Conservation (phyloP, 2,888 invertebrate genomes). For the Mythimna lalbum region DNA sequence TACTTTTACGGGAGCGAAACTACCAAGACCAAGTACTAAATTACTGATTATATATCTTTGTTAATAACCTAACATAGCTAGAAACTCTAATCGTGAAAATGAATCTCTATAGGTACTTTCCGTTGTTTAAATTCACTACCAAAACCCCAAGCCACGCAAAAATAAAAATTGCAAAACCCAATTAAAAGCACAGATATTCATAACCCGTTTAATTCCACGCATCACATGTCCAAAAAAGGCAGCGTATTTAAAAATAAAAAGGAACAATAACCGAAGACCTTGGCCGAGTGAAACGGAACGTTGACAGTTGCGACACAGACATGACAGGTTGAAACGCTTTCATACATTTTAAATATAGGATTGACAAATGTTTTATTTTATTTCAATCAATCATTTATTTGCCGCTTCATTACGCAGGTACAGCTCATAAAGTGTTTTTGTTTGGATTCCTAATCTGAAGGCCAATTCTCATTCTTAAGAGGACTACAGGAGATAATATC, state of each 20-base stretch:
- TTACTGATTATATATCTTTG: too few species aligned
- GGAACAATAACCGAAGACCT: slow-evolving; percentile 58
- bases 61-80: too few species aligned
- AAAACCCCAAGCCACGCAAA: not conserved
- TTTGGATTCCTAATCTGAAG: slow-evolving; percentile 11
- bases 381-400: slow-evolving; percentile 33
- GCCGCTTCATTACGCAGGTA: not conserved
- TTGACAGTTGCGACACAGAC: slow-evolving; percentile 50
- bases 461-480: not conserved
- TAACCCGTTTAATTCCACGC: slow-evolving; percentile 51
- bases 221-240: slow-evolving; percentile 53
- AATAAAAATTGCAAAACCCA: slow-evolving; percentile 40
- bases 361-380: slow-evolving; percentile 49
- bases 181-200: slow-evolving; percentile 45
- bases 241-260: slow-evolving; percentile 55
- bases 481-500: too few species aligned
- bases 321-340: slow-evolving; percentile 48
- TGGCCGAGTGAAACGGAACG: slow-evolving; percentile 56
- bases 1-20: too few species aligned
- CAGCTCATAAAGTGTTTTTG: not conserved
- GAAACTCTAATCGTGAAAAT: too few species aligned
- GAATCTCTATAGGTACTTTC: too few species aligned
- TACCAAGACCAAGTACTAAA: too few species aligned
- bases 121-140: too few species aligned
- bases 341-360: slow-evolving; percentile 43